Evolutionary conservation across 2,888 invertebrate genomes (phyloP), one percentile per base, ranked within the genome.

Genomic region (Calephelis perditalis): DNA sequence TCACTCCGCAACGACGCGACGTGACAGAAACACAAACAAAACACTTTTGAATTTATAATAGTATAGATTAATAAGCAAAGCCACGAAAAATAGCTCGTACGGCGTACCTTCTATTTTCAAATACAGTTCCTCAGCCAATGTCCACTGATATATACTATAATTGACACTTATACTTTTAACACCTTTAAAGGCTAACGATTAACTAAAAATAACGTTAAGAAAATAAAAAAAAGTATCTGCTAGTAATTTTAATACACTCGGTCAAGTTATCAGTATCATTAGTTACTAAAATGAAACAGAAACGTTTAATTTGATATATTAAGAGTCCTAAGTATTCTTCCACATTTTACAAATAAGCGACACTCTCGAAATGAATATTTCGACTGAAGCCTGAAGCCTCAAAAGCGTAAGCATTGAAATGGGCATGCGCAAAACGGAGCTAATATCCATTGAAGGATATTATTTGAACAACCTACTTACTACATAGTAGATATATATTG

Each of bases 331-430:
- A 47, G 12, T 47, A 15, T 8, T 7, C n/a, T 47, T 46, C 7
- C n/a, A 6, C 15, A 7, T 15, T 15, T 47, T 12, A 12, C 6
- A 26, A 26, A 26, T 47, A 47, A 8, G 47, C 15, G 4, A 47
- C 12, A 36, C 46, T 56, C 59, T 46, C n/a, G 59, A 55, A 57
- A 43, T 57, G 58, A 64, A 62, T 58, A 58, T 63, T 62, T 62
- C 62, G 60, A 62, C 63, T 65, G 62, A 65, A 63, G 63, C 61
- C 59, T 57, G 62, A 64, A 66, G 57, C 65, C 66, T 58, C 49
- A 44, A 46, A 62, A 62, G 46, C 58, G 62, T 64, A 62, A 56
- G 61, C 61, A 43, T 47, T 52, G 61, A 36, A 58, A 54, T 49
- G 58, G 59, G 60, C 67, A 67, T 67, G 67, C 67, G 67, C 67